phyloP scores from a whole-genome alignment of 2,888 invertebrate species.

The Hofmannophila pseudospretella region DNA sequence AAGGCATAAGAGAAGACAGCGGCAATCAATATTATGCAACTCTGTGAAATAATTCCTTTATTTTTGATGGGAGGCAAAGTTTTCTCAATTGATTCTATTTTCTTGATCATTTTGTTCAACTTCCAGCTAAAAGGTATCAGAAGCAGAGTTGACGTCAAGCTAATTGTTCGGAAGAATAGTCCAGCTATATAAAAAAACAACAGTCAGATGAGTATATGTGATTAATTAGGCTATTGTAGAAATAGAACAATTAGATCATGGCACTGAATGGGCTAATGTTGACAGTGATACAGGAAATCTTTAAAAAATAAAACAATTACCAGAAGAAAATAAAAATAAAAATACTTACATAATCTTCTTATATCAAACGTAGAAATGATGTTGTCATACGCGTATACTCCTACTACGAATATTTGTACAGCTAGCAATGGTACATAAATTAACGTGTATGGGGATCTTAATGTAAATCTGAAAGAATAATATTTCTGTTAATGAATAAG shows the following conservation, averaged over 20 bases:
- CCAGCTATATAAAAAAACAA: background rate
- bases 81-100: conserved; percentile 13
- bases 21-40: background rate
- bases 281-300: no score
- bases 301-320: no score
- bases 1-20: background rate
- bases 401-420: background rate
- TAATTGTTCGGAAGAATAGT: background rate
- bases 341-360: conserved; percentile 1
- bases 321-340: no score
- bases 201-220: no score
- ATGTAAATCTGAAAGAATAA: background rate
- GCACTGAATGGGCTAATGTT: no score
- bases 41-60: background rate
- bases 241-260: no score
- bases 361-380: background rate
- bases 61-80: conserved; percentile 12
- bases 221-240: no score
- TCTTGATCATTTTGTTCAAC: conserved; percentile 6
- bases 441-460: background rate
- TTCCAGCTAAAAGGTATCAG: background rate
- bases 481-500: no score
- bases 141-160: background rate
- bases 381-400: background rate
- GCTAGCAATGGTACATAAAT: background rate